Evolutionary conservation across 2,888 invertebrate species (phyloP).

Genomic region (Pristionchus mayeri): DNA sequence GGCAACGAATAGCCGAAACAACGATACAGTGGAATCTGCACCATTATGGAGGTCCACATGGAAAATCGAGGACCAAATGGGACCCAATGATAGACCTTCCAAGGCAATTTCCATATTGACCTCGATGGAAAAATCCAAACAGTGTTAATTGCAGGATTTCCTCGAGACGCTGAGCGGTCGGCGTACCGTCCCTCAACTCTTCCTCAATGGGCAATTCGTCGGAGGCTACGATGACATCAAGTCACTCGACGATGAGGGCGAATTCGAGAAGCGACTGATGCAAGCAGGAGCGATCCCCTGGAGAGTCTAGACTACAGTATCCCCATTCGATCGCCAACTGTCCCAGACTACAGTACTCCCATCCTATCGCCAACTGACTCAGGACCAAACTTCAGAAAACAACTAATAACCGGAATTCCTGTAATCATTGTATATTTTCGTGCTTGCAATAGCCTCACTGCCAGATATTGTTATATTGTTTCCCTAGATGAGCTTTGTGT

Average conservation of each 20-base stretch:
- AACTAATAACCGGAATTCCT: background rate
- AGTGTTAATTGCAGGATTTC: slow-evolving; percentile 55
- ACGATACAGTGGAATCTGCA: too few species aligned
- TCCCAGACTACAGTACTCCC: background rate
- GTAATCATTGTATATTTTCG: background rate
- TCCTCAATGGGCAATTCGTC: slow-evolving; percentile 65
- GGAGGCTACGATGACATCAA: slow-evolving; percentile 57
- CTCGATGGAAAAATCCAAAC: too few species aligned
- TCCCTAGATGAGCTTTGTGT: background rate
- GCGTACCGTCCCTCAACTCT: slow-evolving; percentile 66
- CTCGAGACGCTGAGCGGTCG: slow-evolving; percentile 63
- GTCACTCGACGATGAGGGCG: slow-evolving; percentile 44
- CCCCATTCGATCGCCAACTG: background rate
- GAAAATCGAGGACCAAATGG: too few species aligned
- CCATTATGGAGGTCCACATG: too few species aligned
- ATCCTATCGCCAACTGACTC: slow-evolving; percentile 24
- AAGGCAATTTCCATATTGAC: too few species aligned
- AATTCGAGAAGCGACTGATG: slow-evolving; percentile 49
- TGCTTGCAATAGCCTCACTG: too few species aligned
- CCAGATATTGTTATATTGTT: too few species aligned
- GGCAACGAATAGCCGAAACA: too few species aligned
- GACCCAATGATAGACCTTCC: too few species aligned
- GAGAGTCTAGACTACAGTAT: slow-evolving; percentile 16
- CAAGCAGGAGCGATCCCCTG: slow-evolving; percentile 49
- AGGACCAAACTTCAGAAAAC: background rate